Evolutionary conservation across 2,797 vertebrate species (phyloP), one percentile per base, ranked within the genome.

Genomic region (Oreonectes daqikongensis): DNA sequence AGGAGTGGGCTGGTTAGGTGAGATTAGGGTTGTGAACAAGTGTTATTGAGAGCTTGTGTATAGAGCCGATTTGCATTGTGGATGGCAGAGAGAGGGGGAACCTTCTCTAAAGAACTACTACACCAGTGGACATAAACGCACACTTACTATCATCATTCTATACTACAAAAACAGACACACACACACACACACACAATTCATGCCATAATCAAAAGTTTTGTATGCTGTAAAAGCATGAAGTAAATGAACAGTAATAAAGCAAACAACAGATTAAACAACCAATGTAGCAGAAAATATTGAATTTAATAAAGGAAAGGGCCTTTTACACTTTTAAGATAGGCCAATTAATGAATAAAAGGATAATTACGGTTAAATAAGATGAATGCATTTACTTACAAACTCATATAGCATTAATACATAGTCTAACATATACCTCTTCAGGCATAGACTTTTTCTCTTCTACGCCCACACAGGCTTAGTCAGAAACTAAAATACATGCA

Each of bases 11-110:
- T 32, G 18, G 15, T 32, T 44, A 77, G 63, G 70, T 79, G 82
- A 75, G 76, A 55, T 46, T 61, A 1, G 38, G 70, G 55, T 52
- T 75, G 55, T 65, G 64, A 48, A 35, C 35, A 42, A 81, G 75
- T 75, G 68, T 57, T 71, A 61, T 78, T 40, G 61, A 78, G 80
- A 52, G 74, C 38, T 71, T 55, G 61, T 75, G 74, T 63, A 57
- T 67, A 55, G 71, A 44, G 35, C 57, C 79, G 63, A 84, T 84
- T 84, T 81, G 79, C 79, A 85, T 81, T 48, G 71, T 69, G 70
- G 79, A 81, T 75, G 70, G 28, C n/a, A 26, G 44, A 26, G 26
- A 63, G 75, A 46, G 66, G 46, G 61, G 38, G 74, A 67, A 60
- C 65, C 72, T 69, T 72, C 64, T 24, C 38, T 81, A 18, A 65